Evolutionary conservation across 1,140 invertebrate species (phyloP), one percentile per base, ranked within the genome.

Genomic region (Tetranychus cinnabarinus): DNA sequence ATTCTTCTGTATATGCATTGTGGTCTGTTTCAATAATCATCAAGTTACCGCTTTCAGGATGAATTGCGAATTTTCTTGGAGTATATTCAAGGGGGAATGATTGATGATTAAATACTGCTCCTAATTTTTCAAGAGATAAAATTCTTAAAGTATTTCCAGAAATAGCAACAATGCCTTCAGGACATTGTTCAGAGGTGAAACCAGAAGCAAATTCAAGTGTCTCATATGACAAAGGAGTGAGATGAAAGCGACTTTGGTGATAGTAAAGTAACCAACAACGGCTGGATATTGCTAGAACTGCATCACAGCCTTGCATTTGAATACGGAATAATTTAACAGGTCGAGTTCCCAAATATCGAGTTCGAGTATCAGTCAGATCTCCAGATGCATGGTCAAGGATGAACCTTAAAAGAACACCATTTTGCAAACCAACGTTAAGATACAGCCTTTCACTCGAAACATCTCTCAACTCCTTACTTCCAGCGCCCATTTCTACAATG

Each of bases 91-190:
- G 73, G 0, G 86, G 85, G 66, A 88, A 83, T 34, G 64, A 70
- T 46, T 79, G 77, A 73, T 97, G 92, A 76, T 99, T 99, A 69
- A 99, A 99, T 3, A 98, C 90, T 0, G 90, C 92, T 0, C 96
- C 96, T 0, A 99, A 74, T 73, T 99, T 99, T 73, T 99, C 96
- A 15, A 99, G 74, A 0, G 95, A 92, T 69, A 99, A 80, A 79
- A 99, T 99, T 65, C 79, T 80, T 36, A 99, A 75, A 0, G 93
- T 98, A 68, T 98, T 98, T 1, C 88, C 88, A 0, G 92, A 95
- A 72, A 99, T 98, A 0, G 96, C 95, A 7, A 99, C 96, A 66
- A 99, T 95, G 65, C 93, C 96, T 74, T 99, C 96, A 1, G 91
- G 89, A 78, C 95, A 99, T 72, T 99, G 95, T 74, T 98, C 93